Conservation (phyloP, 2,797 vertebrate genomes). For the Dryobates pubescens region DNA sequence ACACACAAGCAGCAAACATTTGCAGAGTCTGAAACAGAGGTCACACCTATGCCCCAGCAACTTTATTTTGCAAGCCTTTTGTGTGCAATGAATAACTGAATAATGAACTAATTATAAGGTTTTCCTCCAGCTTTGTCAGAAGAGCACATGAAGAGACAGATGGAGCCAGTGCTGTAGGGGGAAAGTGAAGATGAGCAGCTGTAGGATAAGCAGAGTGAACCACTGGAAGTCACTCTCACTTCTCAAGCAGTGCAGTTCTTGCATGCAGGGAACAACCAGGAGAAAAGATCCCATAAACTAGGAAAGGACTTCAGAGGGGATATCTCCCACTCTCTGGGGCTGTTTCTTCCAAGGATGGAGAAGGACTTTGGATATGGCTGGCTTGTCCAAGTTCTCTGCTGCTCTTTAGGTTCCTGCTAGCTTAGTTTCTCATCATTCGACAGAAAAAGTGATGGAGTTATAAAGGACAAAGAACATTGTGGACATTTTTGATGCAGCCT, state of each 20-base stretch:
- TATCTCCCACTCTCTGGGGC: background rate
- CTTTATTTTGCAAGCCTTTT: background rate
- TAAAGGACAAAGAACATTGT: background rate
- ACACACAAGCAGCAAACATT: background rate
- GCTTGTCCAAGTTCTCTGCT: background rate
- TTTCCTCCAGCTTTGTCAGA: background rate
- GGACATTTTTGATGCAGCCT: background rate
- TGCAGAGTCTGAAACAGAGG: background rate
- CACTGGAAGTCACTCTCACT: background rate
- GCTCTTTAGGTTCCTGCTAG: background rate
- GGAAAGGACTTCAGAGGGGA: background rate
- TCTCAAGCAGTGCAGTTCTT: background rate
- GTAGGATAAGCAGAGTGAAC: background rate
- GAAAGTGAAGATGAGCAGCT: background rate
- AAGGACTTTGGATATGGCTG: background rate
- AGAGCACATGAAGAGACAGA: background rate
- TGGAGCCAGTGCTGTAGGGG: background rate
- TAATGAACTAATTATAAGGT: background rate
- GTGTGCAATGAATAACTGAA: background rate
- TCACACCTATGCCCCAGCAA: background rate
- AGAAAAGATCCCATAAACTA: background rate
- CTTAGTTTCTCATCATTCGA: background rate
- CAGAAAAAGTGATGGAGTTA: background rate
- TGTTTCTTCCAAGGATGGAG: background rate
- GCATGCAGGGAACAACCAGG: background rate